These are phyloP conservation scores for Amaurobius ferox DNA, from an alignment of 2,888 invertebrate genomes.

Conservation along the genomic window DNA sequence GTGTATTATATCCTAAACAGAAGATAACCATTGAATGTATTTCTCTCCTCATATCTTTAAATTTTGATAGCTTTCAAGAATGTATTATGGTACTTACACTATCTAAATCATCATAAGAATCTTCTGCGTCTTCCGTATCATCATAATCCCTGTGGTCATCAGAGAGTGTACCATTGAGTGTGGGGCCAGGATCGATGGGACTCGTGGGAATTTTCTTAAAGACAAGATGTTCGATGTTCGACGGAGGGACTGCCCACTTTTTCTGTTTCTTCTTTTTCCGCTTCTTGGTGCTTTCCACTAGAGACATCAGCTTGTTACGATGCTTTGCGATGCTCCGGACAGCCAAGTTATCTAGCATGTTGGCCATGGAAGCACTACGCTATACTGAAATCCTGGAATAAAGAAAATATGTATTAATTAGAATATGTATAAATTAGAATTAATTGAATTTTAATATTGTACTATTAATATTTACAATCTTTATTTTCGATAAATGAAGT, in stretches of 20 bases:
- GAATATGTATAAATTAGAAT: too few species aligned
- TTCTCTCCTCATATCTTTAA: too few species aligned
- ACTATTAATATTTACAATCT: too few species aligned
- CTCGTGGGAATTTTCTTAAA: slow-evolving; percentile 67
- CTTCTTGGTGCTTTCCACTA: slow-evolving; percentile 67
- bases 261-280: slow-evolving; percentile 61
- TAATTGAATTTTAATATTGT: too few species aligned
- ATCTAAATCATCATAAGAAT: slow-evolving; percentile 51
- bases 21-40: too few species aligned
- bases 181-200: slow-evolving; percentile 58
- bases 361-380: slow-evolving; percentile 55
- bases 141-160: slow-evolving; percentile 27
- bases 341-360: slow-evolving; percentile 62
- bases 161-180: slow-evolving; percentile 46
- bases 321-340: slow-evolving; percentile 69
- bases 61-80: too few species aligned
- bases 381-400: neutral
- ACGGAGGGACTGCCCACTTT: slow-evolving; percentile 59
- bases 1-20: too few species aligned
- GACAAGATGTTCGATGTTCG: slow-evolving; percentile 65
- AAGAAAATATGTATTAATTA: neutral
- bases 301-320: slow-evolving; percentile 66
- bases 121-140: slow-evolving; percentile 24
- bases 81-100: slow-evolving; percentile 34
- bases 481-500: too few species aligned